phyloP scores from a whole-genome alignment of 2,797 vertebrate species.

The Lutjanus argentimaculatus region DNA sequence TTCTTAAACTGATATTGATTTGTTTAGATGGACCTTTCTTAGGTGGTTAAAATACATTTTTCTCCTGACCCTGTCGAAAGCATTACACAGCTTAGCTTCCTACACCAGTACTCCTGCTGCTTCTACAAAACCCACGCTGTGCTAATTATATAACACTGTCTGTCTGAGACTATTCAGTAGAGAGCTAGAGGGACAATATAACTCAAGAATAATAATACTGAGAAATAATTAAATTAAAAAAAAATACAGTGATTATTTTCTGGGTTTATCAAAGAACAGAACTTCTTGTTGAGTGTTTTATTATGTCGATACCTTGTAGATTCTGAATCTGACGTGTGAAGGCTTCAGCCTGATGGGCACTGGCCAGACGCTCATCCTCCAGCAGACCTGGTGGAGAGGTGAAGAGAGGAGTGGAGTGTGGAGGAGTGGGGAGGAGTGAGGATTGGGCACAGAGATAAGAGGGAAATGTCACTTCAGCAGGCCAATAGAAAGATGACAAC shows the following conservation, averaged over 20 bases:
- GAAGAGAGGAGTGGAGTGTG: not conserved
- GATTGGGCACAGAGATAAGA: slow-evolving; percentile 54
- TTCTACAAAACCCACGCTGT: too few relatives aligned
- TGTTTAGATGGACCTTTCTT: too few relatives aligned
- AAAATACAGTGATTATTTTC: not conserved
- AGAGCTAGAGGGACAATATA: slow-evolving; percentile 15
- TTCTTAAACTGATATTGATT: too few relatives aligned
- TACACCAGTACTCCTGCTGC: too few relatives aligned
- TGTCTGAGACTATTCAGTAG: slow-evolving; percentile 23
- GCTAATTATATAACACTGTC: not conserved
- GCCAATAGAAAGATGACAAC: slow-evolving; percentile 63
- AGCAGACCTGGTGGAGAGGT: slow-evolving; percentile 85
- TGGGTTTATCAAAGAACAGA: not conserved
- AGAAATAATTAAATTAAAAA: not conserved
- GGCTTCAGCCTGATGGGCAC: slow-evolving; percentile 92
- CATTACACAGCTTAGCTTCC: too few relatives aligned
- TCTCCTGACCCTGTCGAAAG: too few relatives aligned
- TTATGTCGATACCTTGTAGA: slow-evolving; percentile 87
- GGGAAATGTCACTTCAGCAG: slow-evolving; percentile 54
- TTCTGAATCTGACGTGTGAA: slow-evolving; percentile 94
- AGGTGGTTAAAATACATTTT: too few relatives aligned
- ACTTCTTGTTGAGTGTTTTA: not conserved
- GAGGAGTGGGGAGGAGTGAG: not conserved
- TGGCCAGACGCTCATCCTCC: slow-evolving; percentile 92
- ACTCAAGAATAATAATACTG: not conserved